phyloP scores from a whole-genome alignment of 2,113 vertebrate genomes.

The Centrocercus urophasianus region DNA sequence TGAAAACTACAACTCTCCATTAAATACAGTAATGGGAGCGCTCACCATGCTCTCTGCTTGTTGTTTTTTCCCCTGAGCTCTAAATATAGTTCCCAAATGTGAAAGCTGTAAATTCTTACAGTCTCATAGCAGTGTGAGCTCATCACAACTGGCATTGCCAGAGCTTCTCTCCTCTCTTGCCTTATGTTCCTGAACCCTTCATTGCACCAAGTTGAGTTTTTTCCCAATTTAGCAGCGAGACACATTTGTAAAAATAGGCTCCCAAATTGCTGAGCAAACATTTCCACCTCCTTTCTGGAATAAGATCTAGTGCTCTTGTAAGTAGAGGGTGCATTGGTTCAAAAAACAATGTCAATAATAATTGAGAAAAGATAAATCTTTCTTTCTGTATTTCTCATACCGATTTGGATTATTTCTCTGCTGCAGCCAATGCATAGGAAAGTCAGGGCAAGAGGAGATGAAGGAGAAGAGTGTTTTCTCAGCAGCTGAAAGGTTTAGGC shows the following conservation, averaged over 20 bases:
- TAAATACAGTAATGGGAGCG: neutral
- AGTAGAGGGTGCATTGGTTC: neutral
- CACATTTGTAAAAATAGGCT: conserved; percentile 18
- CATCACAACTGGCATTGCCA: neutral
- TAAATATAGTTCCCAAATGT: neutral
- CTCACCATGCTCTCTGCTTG: neutral
- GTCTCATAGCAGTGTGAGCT: neutral
- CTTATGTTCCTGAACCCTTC: neutral
- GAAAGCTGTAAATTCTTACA: neutral
- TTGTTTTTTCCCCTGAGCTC: neutral
- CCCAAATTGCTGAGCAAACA: conserved; percentile 17
- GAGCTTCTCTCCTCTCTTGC: neutral
- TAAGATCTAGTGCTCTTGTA: neutral
- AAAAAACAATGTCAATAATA: neutral
- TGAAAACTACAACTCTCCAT: neutral
- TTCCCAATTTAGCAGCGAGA: neutral
- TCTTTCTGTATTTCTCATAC: neutral
- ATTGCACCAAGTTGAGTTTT: neutral
- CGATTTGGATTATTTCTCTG: rapidly evolving
- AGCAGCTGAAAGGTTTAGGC: neutral
- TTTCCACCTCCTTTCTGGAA: conserved; percentile 9
- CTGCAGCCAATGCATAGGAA: neutral
- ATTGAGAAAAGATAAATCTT: neutral
- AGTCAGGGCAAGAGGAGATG: neutral
- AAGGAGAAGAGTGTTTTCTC: neutral